Base-by-base conservation (phyloP, 2,888 invertebrate genomes). In the Caenorhabditis wallacei region DNA sequence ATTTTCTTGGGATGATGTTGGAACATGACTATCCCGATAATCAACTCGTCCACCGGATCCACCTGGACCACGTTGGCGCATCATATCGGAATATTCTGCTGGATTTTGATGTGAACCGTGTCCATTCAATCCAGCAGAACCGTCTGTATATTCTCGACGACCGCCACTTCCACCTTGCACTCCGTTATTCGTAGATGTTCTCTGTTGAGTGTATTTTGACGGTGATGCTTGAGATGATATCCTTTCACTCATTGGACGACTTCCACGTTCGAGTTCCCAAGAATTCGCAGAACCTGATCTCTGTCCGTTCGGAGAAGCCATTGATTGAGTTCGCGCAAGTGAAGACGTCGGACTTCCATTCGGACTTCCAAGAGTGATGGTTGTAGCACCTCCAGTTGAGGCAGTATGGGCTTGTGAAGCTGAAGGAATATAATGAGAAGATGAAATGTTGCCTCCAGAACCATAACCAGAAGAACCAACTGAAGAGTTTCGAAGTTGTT, bases 321-420 rank as follows among this genome's bases (percentile, higher is more conserved):
- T 79, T 7, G 78, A 72, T 46, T 83, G 79, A 11, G 82, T 80
- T 63, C 82, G n/a, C 0, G 79, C 79, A 11, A 83, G 69, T 26
- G 79, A 75, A 16, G 82, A 74, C 2, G 68, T 83, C 8, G 85
- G 87, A 63, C 84, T 84, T 22, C 74, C 75, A 20, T 80, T 76
- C 1, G 87, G 87, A 54, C 87, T 87, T 51, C 87, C 85, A 8
- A 85, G 53, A 7, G 83, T 85, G 26, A 86, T 87, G 1, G 88
- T 85, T 1, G 87, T 84, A 40, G 88, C 76, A 18, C 86, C 85
- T 24, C 48, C 68, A 37, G 81, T 37, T 0, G 79, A 59, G 2
- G 76, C 70, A 16, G 83, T 68, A 18, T 72, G 69, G 16, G 78
- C 8, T 80, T 72, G 71, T n/a, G 59, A 59, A 35, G 22, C 40